These are phyloP conservation scores for Sturmia bella DNA, from an alignment of 2,888 invertebrate species.

Conservation along the genomic window DNA sequence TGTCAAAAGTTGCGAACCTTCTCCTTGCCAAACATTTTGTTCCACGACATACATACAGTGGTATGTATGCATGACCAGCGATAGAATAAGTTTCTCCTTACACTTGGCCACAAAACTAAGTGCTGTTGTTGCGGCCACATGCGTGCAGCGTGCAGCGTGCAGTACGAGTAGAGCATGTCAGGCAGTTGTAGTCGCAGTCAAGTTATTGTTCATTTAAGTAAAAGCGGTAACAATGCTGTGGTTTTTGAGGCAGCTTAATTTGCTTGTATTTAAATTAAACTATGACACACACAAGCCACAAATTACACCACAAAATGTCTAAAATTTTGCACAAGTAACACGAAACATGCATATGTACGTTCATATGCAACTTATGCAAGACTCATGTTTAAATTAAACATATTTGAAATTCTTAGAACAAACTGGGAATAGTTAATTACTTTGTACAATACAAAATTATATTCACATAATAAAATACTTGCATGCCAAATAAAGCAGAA, in stretches of 20 bases:
- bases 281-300: slow-evolving; percentile 67
- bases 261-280: slow-evolving; percentile 61
- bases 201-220: background rate
- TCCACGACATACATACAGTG: too few species aligned
- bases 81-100: background rate
- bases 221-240: slow-evolving; percentile 13
- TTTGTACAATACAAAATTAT: background rate
- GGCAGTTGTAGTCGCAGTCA: background rate
- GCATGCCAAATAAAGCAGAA: background rate
- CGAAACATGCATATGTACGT: slow-evolving; percentile 26
- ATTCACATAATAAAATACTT: background rate
- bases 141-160: too few species aligned
- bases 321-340: slow-evolving; percentile 58
- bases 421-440: slow-evolving; percentile 57
- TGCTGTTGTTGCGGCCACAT: slow-evolving; percentile 13
- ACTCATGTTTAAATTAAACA: slow-evolving; percentile 20
- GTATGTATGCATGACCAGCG: too few species aligned
- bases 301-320: slow-evolving; percentile 68
- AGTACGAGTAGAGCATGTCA: background rate
- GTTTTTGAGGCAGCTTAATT: slow-evolving; percentile 53
- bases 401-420: slow-evolving; percentile 45
- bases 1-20: too few species aligned
- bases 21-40: too few species aligned
- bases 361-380: slow-evolving; percentile 6
- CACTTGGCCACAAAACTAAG: slow-evolving; percentile 6